Evolutionary conservation across 2,113 vertebrate genomes (phyloP).

Genomic region (Coptodon rendalli): DNA sequence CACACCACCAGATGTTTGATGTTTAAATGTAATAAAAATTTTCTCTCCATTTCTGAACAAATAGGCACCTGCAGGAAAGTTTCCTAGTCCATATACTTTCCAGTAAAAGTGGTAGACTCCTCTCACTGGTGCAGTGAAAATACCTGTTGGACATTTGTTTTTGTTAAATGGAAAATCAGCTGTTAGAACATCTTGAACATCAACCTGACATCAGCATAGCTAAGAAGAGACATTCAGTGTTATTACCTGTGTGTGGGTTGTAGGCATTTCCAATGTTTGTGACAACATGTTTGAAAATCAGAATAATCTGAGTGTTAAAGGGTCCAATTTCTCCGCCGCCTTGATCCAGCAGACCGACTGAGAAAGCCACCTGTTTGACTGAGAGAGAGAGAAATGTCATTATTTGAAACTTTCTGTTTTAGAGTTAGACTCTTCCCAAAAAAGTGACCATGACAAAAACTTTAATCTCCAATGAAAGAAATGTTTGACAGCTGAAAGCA

Average conservation of each 20-base stretch:
- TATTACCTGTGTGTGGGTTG: background rate
- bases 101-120: background rate
- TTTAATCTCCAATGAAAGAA: too few species aligned
- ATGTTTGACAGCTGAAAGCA: too few species aligned
- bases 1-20: too few species aligned
- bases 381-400: background rate
- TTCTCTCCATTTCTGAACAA: too few species aligned
- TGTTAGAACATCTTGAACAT: background rate
- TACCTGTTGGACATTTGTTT: background rate
- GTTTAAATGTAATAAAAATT: too few species aligned
- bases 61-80: accelerated
- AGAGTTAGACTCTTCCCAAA: too few species aligned
- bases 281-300: background rate
- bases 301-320: background rate
- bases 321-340: accelerated
- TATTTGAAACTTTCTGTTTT: accelerated
- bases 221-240: background rate
- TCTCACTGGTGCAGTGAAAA: background rate
- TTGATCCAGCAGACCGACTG: accelerated
- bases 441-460: too few species aligned
- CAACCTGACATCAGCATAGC: background rate
- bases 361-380: background rate
- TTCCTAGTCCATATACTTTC: too few species aligned
- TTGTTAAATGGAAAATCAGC: background rate
- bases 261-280: background rate